phyloP scores from a whole-genome alignment of 1,140 invertebrate genomes.

The Zaprionus africanus region DNA sequence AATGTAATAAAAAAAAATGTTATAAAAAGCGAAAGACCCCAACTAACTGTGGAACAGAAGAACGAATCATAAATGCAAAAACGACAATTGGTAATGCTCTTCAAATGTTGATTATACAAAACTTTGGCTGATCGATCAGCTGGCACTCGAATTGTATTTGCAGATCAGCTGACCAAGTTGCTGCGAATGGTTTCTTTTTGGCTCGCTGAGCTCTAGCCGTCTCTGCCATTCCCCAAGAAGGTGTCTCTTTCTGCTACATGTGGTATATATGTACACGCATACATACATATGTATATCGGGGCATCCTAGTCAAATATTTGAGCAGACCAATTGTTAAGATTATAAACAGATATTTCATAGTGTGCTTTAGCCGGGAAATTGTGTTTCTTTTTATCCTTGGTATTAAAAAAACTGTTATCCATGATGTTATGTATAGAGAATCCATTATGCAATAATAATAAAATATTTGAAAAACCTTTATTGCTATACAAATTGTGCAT shows the following conservation, averaged over 20 bases:
- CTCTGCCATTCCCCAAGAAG: neutral
- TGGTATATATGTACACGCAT: too few species aligned
- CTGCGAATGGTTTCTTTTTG: neutral
- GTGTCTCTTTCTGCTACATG: neutral
- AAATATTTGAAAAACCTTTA: too few species aligned
- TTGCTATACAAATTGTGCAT: too few species aligned
- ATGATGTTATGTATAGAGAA: neutral
- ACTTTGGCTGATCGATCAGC: neutral
- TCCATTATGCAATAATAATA: too few species aligned
- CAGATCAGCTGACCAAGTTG: neutral
- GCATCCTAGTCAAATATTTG: too few species aligned
- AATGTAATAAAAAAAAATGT: conserved; percentile 41
- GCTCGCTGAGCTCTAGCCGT: neutral
- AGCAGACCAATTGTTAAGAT: neutral
- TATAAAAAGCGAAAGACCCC: conserved; percentile 25
- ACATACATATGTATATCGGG: too few species aligned
- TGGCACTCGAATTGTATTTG: neutral
- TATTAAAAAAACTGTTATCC: neutral
- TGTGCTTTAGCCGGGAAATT: too few species aligned
- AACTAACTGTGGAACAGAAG: neutral
- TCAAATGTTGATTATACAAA: neutral
- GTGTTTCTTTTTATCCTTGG: neutral
- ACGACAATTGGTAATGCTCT: neutral
- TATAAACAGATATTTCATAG: too few species aligned
- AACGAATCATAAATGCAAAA: neutral